Evolutionary conservation across 2,797 vertebrate species (phyloP), one percentile per base, ranked within the genome.

Genomic region (Eremophila alpestris): DNA sequence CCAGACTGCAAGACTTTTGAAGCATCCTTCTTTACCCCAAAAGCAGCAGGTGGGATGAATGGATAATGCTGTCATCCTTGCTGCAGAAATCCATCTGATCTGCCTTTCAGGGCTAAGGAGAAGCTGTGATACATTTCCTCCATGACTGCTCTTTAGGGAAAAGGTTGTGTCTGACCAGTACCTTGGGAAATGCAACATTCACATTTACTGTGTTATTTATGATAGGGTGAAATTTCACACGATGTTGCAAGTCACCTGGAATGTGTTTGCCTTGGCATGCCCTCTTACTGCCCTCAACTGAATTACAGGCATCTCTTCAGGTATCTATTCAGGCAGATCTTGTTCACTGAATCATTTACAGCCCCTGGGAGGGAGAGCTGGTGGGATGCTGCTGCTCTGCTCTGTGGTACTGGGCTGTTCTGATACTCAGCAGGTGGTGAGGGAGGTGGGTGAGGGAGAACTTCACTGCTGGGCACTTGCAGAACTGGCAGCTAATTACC

Each of bases 261-360:
- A 93, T 92, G 90, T 86, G 91, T 96, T 96, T 95, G 89, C 67
- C 34, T 91, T 93, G 88, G 83, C 91, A 62, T 55, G 60, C 60
- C 85, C 67, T 94, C 83, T 78, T 51, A 70, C 73, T 89, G 87
- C 62, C 80, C 63, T 91, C 85, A 64, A 20, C 7, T 96, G 93
- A 81, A 81, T 92, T 92, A 68, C 7, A 11, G 76, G 58, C 65
- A 11, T 52, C 69, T 81, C 77, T 88, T 88, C 69, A 81, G 49
- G 14, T 81, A 59, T 43, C 58, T 93, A 2, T 73, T 93, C 62
- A 62, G 3, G 7, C 30, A 90, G 65, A 64, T 75, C 86, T 93
- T 88, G 62, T 71, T 94, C 62, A 59, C 29, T 7, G 14, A 90
- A 88, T 89, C 74, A 68, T 81, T 86, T 89, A 71, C 77, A 48